Conservation (phyloP, 2,888 invertebrate genomes). For the Plagodis dolabraria region DNA sequence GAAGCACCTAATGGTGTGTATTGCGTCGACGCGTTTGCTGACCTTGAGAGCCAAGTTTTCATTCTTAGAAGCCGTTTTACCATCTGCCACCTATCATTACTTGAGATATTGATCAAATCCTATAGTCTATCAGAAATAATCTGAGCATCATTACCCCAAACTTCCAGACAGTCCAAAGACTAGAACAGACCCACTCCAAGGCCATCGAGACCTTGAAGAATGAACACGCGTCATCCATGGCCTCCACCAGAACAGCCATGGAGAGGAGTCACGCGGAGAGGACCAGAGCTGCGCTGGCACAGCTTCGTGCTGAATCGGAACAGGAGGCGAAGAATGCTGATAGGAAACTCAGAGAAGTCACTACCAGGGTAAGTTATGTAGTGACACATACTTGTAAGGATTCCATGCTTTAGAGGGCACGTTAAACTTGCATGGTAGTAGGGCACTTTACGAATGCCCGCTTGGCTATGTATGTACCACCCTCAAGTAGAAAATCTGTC, state of each 20-base stretch:
- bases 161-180: conserved; percentile 59
- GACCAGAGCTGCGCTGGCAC: conserved; percentile 64
- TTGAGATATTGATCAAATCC: no score
- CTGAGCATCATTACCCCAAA: not conserved
- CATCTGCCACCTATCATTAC: no score
- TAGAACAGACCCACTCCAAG: conserved; percentile 61
- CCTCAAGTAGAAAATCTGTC: no score
- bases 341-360: conserved; percentile 2
- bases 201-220: conserved; percentile 56
- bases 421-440: no score
- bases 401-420: no score
- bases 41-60: no score
- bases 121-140: no score
- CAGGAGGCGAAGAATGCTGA: conserved; percentile 45
- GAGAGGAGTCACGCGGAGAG: conserved; percentile 70
- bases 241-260: conserved; percentile 53
- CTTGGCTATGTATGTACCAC: no score
- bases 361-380: conserved; percentile 42
- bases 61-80: no score
- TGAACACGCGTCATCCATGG: conserved; percentile 53
- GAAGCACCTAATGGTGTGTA: no score
- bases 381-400: not conserved
- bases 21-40: no score
- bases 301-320: conserved; percentile 65
- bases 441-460: no score